Conservation (phyloP, 2,113 vertebrate genomes). For the Chionomys nivalis region DNA sequence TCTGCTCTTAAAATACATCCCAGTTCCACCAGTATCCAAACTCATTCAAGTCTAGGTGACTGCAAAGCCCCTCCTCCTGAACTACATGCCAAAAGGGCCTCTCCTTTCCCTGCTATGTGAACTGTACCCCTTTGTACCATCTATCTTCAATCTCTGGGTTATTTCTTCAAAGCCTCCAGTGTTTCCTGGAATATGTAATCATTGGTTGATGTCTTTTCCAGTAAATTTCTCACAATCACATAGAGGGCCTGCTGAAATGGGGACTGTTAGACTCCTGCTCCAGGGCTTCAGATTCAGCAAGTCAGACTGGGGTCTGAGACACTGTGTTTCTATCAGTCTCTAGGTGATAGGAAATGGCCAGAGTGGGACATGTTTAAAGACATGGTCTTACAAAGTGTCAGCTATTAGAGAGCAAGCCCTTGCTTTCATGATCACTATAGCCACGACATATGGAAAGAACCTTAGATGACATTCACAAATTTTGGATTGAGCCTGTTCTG, state of each 20-base stretch:
- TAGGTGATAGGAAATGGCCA: neutral
- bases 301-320: neutral
- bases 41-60: neutral
- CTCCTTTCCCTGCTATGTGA: rapidly evolving
- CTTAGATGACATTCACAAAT: neutral
- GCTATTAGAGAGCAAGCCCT: neutral
- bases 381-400: neutral
- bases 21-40: neutral
- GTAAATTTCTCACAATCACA: neutral
- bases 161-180: neutral
- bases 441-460: neutral
- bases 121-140: neutral
- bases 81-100: neutral
- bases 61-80: neutral
- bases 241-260: neutral
- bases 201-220: neutral
- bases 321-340: neutral
- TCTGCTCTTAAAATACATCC: neutral
- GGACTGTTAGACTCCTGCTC: neutral
- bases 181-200: neutral
- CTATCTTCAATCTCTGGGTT: neutral
- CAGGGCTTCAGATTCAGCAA: neutral
- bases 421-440: neutral
- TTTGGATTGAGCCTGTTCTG: neutral
- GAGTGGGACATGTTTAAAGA: neutral